Percentiles rank a stretch among this genome's conserved stretches.
Evolutionary conservation across 2,888 invertebrate species (phyloP).

Genomic region (Dasypogon diadema): DNA sequence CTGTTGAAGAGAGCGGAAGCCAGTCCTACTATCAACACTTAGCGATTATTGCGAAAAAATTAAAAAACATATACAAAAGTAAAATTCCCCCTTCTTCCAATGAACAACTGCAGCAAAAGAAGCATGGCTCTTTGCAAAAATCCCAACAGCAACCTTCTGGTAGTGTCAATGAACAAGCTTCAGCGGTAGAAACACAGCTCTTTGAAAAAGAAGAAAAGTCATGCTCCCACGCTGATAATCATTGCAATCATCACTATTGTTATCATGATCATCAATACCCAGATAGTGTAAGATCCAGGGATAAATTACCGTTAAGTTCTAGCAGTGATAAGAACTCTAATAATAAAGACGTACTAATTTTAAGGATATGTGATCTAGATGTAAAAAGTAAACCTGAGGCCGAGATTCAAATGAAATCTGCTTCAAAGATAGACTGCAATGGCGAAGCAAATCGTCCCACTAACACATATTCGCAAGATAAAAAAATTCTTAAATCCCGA

Average conservation of each 20-base stretch:
- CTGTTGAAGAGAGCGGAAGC: not conserved
- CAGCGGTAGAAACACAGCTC: not conserved
- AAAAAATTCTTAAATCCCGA: slow-evolving; percentile 11
- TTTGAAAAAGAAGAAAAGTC: not conserved
- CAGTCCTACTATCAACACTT: slow-evolving; percentile 53
- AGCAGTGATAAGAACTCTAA: slow-evolving; percentile 52
- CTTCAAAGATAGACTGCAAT: slow-evolving; percentile 17
- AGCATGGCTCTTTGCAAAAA: not conserved
- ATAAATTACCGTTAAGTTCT: slow-evolving; percentile 51
- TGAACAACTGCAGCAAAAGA: slow-evolving; percentile 13
- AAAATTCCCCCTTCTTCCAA: slow-evolving; percentile 44
- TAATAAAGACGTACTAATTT: slow-evolving; percentile 56
- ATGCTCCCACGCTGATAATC: not conserved
- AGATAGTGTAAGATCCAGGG: slow-evolving; percentile 50
- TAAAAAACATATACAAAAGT: slow-evolving; percentile 55
- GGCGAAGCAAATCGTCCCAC: slow-evolving; percentile 9
- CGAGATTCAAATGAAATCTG: slow-evolving; percentile 52
- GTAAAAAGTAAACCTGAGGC: slow-evolving; percentile 51
- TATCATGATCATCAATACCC: slow-evolving; percentile 48
- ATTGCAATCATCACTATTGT: slow-evolving; percentile 43
- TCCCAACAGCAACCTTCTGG: not conserved
- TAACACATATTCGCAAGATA: not conserved
- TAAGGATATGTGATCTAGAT: slow-evolving; percentile 58
- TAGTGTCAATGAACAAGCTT: not conserved
- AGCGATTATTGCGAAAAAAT: slow-evolving; percentile 54